Evolutionary conservation across 1,140 invertebrate species (phyloP).

Genomic region (Lepidurus arcticus): DNA sequence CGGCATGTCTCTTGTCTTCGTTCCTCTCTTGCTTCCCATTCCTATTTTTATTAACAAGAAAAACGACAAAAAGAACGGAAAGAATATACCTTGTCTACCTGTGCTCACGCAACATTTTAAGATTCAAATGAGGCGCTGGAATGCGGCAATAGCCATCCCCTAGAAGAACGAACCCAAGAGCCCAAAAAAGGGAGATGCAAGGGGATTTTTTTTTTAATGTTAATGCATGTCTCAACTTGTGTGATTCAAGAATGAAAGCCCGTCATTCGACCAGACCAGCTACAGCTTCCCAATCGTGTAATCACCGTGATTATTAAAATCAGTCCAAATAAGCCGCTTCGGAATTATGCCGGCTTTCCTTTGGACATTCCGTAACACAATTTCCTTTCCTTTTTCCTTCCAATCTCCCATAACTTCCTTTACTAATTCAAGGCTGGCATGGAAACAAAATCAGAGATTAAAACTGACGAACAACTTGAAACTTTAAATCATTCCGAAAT

Average conservation of each 20-base stretch:
- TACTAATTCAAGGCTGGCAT: no score
- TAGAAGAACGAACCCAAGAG: not conserved
- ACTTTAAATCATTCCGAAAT: no score
- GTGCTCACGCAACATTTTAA: conserved; percentile 14
- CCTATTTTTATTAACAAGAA: not conserved
- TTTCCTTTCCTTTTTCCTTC: no score
- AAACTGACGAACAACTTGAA: no score
- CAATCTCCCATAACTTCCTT: no score
- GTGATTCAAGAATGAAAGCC: not conserved
- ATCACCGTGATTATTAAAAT: not conserved
- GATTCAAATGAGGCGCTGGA: conserved; percentile 9
- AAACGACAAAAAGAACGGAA: not conserved
- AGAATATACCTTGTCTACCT: conserved; percentile 11
- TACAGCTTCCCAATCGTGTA: not conserved
- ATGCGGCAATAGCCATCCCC: conserved; percentile 12
- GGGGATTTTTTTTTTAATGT: no score
- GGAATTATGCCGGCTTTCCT: not conserved
- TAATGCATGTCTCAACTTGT: conserved; percentile 4
- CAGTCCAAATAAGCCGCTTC: not conserved
- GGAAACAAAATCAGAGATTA: no score
- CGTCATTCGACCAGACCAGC: not conserved
- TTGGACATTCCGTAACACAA: not conserved
- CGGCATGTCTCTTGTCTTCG: conserved; percentile 13
- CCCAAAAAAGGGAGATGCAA: conserved; percentile 9
- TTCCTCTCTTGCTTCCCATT: not conserved